These are phyloP conservation scores for Sebastiscus tertius DNA, from an alignment of 2,797 vertebrate species.

Conservation along the genomic window DNA sequence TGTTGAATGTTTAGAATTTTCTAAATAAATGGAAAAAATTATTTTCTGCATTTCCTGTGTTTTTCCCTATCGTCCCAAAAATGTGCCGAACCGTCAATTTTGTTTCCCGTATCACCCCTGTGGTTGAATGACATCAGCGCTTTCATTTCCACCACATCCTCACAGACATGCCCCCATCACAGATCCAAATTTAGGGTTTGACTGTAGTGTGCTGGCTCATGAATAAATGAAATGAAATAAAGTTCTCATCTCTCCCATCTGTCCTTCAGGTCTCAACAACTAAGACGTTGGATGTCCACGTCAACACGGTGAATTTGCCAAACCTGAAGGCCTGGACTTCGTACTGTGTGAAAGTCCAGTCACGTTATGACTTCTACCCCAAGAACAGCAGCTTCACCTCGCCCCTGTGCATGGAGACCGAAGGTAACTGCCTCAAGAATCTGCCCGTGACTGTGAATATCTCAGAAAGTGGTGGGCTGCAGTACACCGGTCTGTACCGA, in stretches of 20 bases:
- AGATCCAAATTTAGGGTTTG: not conserved
- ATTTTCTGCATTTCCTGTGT: too few species aligned
- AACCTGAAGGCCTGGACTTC: conserved; percentile 63
- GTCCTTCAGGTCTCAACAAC: conserved; percentile 18
- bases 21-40: too few species aligned
- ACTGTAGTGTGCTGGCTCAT: not conserved
- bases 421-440: conserved; percentile 45
- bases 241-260: not conserved
- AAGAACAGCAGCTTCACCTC: conserved; percentile 72
- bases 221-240: not conserved
- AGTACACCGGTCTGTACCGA: not conserved
- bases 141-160: not conserved
- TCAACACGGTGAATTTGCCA: conserved; percentile 55
- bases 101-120: too few species aligned
- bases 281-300: not conserved
- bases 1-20: too few species aligned
- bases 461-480: not conserved
- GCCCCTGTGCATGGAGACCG: conserved; percentile 60
- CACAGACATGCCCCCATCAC: not conserved
- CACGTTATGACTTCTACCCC: conserved; percentile 49
- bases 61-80: too few species aligned
- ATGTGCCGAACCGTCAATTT: too few species aligned
- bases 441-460: not conserved
- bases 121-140: not conserved
- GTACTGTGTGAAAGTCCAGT: conserved; percentile 77